Conservation (phyloP, 2,888 invertebrate genomes). For the Meloe dianella region DNA sequence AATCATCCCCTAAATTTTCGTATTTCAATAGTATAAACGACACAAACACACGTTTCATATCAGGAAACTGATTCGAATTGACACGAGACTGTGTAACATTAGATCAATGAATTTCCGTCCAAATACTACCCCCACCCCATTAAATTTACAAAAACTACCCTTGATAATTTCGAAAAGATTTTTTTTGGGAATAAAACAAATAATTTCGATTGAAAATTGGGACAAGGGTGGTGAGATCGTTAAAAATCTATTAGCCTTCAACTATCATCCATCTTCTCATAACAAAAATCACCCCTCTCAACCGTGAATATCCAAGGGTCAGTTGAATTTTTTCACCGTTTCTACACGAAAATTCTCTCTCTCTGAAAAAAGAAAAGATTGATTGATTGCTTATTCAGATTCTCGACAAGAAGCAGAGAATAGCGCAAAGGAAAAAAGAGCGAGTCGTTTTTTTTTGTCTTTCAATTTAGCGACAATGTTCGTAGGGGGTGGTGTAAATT, state of each 20-base stretch:
- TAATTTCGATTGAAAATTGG: background rate
- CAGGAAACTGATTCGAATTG: too few species aligned
- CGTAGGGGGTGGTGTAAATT: slow-evolving; percentile 3
- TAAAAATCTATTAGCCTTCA: background rate
- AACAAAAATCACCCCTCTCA: background rate
- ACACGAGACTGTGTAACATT: background rate
- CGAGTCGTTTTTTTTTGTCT: too few species aligned
- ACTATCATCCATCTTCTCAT: background rate
- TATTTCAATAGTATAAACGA: background rate
- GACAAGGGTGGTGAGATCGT: background rate
- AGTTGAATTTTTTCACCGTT: background rate
- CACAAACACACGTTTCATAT: background rate
- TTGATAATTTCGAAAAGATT: background rate
- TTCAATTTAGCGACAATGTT: background rate
- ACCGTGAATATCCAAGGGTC: background rate
- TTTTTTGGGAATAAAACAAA: background rate
- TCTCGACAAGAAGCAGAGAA: too few species aligned
- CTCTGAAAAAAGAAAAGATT: background rate
- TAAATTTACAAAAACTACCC: background rate
- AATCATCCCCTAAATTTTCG: slow-evolving; percentile 1
- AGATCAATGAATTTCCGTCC: background rate
- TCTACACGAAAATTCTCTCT: background rate
- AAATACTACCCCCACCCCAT: background rate
- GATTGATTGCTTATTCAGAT: background rate
- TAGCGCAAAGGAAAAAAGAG: too few species aligned